Base-by-base conservation (phyloP, 2,797 vertebrate genomes). In the Pangasius sanitwongsei region DNA sequence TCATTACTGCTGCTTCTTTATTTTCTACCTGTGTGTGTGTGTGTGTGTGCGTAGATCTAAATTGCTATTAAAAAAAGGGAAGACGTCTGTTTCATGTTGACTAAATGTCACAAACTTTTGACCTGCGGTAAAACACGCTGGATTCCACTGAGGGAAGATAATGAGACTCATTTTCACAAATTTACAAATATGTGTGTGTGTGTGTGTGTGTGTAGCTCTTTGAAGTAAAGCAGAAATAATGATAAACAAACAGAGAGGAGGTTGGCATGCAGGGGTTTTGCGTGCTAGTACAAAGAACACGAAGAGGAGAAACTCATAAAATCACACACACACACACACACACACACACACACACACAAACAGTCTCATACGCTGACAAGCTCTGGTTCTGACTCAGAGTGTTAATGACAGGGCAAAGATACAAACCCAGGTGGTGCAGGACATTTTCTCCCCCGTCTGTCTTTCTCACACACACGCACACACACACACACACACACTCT, bases 321-420 rank as follows among this genome's bases (percentile, higher is more conserved):
- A 20, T 74, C 65, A 89, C 53, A 80, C 72, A 84, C 67, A 48
- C 80, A 77, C 72, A 86, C 28, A 48, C 63, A 41, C 48, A 48
- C 86, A 83, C 37, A 34, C 55, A 63, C 61, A 85, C 53, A 81
- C 87, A 88, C 86, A 67, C 53, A 89, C 69, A 91, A 65, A 86
- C 0, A 11, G n/a, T 70, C 53, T 23, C 37, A 86, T 28, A 72
- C 86, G 70, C 89, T 90, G 83, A 89, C 75, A 78, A 77, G 83
- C 59, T 31, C 41, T 85, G 70, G 41, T 55, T 61, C 83, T 61
- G 86, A 53, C 86, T 88, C 86, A 85, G 77, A 57, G 37, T 80
- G 48, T 89, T 87, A 92, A 92, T 92, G 86, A 92, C 86, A 89
- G 78, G 74, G 90, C 90, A 84, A 28, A 86, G 82, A 83, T 83